Conservation (phyloP, 92 coral and sea anemone genomes). For the Palythoa heliodiscus region DNA sequence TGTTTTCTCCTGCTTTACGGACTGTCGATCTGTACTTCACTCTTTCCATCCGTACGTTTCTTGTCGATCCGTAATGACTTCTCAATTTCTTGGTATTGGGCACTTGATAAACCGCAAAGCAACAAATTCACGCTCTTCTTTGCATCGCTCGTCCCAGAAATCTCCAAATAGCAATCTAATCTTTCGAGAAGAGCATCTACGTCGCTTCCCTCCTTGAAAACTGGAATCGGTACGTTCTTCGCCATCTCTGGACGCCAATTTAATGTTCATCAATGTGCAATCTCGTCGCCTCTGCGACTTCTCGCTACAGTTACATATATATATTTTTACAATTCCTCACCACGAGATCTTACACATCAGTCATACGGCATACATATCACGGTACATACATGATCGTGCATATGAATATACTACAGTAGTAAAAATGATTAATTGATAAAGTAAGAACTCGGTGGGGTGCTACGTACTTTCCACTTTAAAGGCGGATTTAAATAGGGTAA, state of each 20-base stretch:
- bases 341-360: too few relatives aligned
- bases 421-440: too few relatives aligned
- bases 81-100: conserved; percentile 20
- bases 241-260: conserved; percentile 22
- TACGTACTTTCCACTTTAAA: too few relatives aligned
- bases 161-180: not conserved
- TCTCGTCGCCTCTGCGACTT: too few relatives aligned
- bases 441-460: too few relatives aligned
- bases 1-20: not conserved
- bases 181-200: conserved; percentile 12
- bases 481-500: too few relatives aligned
- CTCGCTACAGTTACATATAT: too few relatives aligned
- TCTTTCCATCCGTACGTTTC: conserved; percentile 12
- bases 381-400: too few relatives aligned
- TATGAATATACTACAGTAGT: too few relatives aligned
- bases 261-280: not conserved
- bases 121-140: conserved; percentile 2
- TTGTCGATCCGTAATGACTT: not conserved
- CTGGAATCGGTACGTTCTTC: conserved; percentile 1
- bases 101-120: conserved; percentile 18
- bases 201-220: conserved; percentile 24
- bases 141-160: conserved; percentile 1
- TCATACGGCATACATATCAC: too few relatives aligned
- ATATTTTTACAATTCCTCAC: too few relatives aligned
- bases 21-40: not conserved